Percentiles rank a stretch among this genome's conserved stretches.
phyloP scores from a whole-genome alignment of 2,888 invertebrate genomes.

The Vesta saturnalis region DNA sequence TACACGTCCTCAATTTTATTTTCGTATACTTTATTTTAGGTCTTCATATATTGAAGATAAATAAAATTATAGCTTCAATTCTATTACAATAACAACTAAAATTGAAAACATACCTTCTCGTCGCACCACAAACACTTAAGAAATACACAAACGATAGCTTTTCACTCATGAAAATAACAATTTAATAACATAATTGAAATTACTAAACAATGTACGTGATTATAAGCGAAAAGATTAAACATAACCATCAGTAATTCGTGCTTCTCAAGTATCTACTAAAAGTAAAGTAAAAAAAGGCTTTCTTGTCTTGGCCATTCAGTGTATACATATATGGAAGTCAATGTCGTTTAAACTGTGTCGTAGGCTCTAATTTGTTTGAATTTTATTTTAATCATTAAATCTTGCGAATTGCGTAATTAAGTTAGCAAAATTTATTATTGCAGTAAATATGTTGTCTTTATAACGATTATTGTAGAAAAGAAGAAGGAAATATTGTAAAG shows the following conservation, averaged over 20 bases:
- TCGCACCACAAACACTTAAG: not conserved
- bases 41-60: too few species aligned
- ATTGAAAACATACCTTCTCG: not conserved
- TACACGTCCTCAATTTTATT: conserved; percentile 32
- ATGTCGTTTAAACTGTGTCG: conserved; percentile 24
- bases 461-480: not conserved
- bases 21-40: too few species aligned
- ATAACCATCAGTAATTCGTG: conserved; percentile 16
- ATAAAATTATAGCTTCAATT: too few species aligned
- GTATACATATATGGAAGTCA: conserved; percentile 32
- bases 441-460: not conserved
- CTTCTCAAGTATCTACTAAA: conserved; percentile 11
- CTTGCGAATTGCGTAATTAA: conserved; percentile 5
- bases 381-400: conserved; percentile 14
- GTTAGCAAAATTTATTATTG: conserved; percentile 3
- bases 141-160: not conserved
- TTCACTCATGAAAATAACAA: conserved; percentile 1
- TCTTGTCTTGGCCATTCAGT: conserved; percentile 24
- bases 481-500: not conserved
- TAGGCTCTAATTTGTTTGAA: conserved; percentile 20
- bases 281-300: conserved; percentile 1
- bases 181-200: not conserved
- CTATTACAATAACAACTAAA: not conserved
- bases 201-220: conserved; percentile 5
- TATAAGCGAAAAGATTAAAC: conserved; percentile 3